These are phyloP conservation scores for Drosophila nigricruria DNA, from an alignment of 2,888 invertebrate species.

Conservation along the genomic window DNA sequence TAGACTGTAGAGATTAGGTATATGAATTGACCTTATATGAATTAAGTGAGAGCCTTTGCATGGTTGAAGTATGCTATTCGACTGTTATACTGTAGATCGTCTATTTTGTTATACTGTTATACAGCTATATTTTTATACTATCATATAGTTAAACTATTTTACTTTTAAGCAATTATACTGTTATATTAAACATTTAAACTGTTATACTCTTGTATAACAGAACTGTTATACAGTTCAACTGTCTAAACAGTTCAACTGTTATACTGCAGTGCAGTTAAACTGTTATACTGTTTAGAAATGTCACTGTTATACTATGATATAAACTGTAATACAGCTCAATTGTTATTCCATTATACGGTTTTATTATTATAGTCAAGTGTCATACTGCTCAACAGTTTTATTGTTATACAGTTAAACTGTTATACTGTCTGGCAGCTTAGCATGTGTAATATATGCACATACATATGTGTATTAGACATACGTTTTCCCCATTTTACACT, in stretches of 20 bases:
- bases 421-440: not conserved
- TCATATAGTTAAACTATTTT: not conserved
- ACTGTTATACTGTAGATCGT: not conserved
- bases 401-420: not conserved
- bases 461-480: not conserved
- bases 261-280: not conserved
- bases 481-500: not conserved
- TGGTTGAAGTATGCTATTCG: not conserved
- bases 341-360: not conserved
- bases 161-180: not conserved
- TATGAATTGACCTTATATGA: not conserved
- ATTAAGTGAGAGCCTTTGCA: not conserved
- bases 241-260: not conserved
- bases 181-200: not conserved
- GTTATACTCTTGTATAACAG: not conserved
- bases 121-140: not conserved
- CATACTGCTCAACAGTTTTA: not conserved
- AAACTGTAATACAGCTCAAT: not conserved
- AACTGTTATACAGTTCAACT: not conserved
- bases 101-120: not conserved
- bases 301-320: not conserved
- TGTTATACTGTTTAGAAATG: not conserved
- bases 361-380: no score
- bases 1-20: constrained; percentile 29
- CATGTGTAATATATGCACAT: not conserved